phyloP scores from a whole-genome alignment of 2,113 vertebrate genomes.

The Bos taurus region DNA sequence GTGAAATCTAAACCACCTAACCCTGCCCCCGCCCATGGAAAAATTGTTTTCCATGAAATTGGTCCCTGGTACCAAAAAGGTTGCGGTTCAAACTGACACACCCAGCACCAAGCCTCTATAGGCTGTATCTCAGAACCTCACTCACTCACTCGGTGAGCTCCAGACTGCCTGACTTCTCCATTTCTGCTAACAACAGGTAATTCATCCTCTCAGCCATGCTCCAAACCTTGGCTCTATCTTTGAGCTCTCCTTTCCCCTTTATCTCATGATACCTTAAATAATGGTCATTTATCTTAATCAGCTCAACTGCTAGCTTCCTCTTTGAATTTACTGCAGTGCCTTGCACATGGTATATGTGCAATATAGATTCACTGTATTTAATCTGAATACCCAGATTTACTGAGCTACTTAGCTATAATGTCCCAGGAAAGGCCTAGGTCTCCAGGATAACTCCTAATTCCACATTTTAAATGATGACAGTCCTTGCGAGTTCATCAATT shows the following conservation, averaged over 20 bases:
- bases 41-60: not conserved
- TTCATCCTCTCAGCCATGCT: not conserved
- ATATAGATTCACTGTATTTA: not conserved
- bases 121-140: not conserved
- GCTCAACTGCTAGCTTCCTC: not conserved
- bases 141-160: not conserved
- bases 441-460: not conserved
- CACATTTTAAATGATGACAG: not conserved
- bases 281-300: not conserved
- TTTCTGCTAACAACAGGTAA: not conserved
- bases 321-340: not conserved
- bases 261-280: not conserved
- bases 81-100: not conserved
- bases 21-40: not conserved
- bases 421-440: not conserved
- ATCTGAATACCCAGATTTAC: not conserved
- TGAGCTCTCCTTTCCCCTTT: not conserved
- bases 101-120: not conserved
- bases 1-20: not conserved
- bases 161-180: not conserved
- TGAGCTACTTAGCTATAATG: not conserved
- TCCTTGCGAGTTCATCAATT: not conserved
- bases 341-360: not conserved
- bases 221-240: not conserved
- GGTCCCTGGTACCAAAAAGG: not conserved